A percentile compares a stretch with the other conserved stretches of the same genome.
These are phyloP conservation scores for Manis javanica DNA, from an alignment of 2,797 vertebrate species.

Conservation along the genomic window DNA sequence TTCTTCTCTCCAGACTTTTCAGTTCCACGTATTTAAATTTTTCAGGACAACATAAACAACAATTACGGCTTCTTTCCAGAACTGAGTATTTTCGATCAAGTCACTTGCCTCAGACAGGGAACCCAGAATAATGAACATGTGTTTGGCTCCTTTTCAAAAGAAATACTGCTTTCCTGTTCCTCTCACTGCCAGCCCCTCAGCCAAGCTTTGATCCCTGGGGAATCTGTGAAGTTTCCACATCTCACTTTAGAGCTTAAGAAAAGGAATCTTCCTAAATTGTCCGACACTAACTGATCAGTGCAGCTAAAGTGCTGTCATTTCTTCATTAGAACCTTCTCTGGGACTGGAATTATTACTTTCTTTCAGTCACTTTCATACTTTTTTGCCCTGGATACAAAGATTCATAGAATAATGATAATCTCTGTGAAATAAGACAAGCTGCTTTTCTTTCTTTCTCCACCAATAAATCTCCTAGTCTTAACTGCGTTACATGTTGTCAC, in stretches of 20 bases:
- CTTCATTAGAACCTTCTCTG: neutral
- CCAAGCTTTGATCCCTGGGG: slow-evolving; percentile 43
- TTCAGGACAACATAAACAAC: slow-evolving; percentile 26
- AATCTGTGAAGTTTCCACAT: slow-evolving; percentile 53
- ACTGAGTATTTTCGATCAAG: neutral
- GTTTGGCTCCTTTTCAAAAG: slow-evolving; percentile 71
- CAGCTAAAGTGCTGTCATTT: neutral
- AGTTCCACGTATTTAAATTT: neutral
- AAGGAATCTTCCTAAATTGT: slow-evolving; percentile 53
- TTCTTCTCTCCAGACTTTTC: slow-evolving; percentile 21
- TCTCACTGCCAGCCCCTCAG: neutral
- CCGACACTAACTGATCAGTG: neutral
- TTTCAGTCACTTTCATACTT: neutral
- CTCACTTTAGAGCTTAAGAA: slow-evolving; percentile 21
- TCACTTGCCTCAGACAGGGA: slow-evolving; percentile 37
- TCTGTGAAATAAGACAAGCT: neutral
- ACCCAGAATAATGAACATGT: slow-evolving; percentile 50
- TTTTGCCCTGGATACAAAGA: slow-evolving; percentile 13
- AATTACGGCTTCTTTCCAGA: slow-evolving; percentile 23
- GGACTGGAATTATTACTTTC: neutral
- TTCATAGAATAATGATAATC: neutral
- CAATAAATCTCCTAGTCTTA: slow-evolving; percentile 12
- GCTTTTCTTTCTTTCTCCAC: slow-evolving; percentile 6
- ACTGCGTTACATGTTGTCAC: neutral
- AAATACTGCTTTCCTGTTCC: slow-evolving; percentile 37